These are phyloP conservation scores for Atethmia centrago DNA, from an alignment of 2,888 invertebrate genomes.

Conservation along the genomic window DNA sequence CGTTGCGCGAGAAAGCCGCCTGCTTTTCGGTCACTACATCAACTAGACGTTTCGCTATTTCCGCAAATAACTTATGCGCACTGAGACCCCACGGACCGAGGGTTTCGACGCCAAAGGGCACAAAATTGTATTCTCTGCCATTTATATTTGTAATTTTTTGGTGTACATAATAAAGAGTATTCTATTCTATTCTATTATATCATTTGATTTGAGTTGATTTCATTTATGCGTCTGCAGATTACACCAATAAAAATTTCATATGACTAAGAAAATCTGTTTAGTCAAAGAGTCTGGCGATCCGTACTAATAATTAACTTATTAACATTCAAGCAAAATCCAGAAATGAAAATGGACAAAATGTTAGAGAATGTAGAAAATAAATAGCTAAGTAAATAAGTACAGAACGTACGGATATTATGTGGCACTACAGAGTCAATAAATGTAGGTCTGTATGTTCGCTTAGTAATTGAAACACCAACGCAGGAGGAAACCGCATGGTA, in stretches of 20 bases:
- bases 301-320: not conserved
- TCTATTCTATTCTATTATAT: too few relatives aligned
- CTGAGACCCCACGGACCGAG: too few relatives aligned
- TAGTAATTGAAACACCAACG: conserved; percentile 7
- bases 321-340: not conserved
- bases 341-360: not conserved
- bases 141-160: too few relatives aligned
- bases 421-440: not conserved
- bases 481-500: not conserved
- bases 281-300: not conserved
- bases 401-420: not conserved
- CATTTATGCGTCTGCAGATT: not conserved
- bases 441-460: not conserved
- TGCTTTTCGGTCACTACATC: too few relatives aligned
- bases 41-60: too few relatives aligned
- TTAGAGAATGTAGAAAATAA: not conserved
- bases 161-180: too few relatives aligned
- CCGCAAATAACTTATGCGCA: too few relatives aligned
- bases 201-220: not conserved
- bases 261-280: not conserved
- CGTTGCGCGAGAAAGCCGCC: too few relatives aligned
- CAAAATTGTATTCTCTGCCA: too few relatives aligned
- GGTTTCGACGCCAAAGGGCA: too few relatives aligned
- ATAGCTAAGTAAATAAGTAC: not conserved
- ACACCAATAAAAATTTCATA: not conserved